Evolutionary conservation across 1,140 invertebrate species (phyloP).

Genomic region (Ceratina calcarata): DNA sequence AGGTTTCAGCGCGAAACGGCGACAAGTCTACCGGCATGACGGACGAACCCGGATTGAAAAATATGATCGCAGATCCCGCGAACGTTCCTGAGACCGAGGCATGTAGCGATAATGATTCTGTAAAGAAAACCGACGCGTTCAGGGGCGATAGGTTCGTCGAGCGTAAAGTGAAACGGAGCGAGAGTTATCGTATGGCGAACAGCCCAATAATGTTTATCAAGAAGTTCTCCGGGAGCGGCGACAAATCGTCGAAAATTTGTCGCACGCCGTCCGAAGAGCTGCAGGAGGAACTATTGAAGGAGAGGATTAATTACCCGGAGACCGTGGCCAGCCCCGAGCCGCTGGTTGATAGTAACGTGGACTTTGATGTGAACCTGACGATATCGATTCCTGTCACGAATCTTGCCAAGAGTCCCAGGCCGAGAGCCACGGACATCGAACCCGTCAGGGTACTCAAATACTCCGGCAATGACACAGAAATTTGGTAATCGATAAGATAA

Average conservation of each 20-base stretch:
- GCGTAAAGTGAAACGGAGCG: conserved; percentile 88
- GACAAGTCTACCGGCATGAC: not conserved
- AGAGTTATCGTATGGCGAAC: conserved; percentile 93
- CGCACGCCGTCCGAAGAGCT: conserved; percentile 79
- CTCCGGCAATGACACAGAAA: conserved; percentile 86
- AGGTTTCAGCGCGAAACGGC: not conserved
- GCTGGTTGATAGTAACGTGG: conserved; percentile 67
- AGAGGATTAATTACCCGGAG: conserved; percentile 86
- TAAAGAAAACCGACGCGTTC: conserved; percentile 45
- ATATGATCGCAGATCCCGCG: not conserved
- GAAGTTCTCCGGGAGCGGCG: conserved; percentile 69
- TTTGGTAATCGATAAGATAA: conserved; percentile 82
- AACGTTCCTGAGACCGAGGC: conserved; percentile 5
- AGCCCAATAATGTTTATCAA: conserved; percentile 83
- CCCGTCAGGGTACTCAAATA: conserved; percentile 80
- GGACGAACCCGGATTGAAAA: not conserved
- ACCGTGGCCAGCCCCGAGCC: conserved; percentile 81
- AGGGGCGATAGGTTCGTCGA: conserved; percentile 4
- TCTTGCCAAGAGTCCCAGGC: conserved; percentile 74
- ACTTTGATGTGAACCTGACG: conserved; percentile 67
- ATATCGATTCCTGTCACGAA: conserved; percentile 54
- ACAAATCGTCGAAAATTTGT: conserved; percentile 73
- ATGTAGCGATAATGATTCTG: not conserved
- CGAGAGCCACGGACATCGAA: conserved; percentile 74
- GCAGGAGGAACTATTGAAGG: conserved; percentile 83